Percentiles rank a stretch among this genome's conserved stretches.
These are phyloP conservation scores for Diploptera punctata DNA, from an alignment of 2,888 invertebrate genomes.

Conservation along the genomic window DNA sequence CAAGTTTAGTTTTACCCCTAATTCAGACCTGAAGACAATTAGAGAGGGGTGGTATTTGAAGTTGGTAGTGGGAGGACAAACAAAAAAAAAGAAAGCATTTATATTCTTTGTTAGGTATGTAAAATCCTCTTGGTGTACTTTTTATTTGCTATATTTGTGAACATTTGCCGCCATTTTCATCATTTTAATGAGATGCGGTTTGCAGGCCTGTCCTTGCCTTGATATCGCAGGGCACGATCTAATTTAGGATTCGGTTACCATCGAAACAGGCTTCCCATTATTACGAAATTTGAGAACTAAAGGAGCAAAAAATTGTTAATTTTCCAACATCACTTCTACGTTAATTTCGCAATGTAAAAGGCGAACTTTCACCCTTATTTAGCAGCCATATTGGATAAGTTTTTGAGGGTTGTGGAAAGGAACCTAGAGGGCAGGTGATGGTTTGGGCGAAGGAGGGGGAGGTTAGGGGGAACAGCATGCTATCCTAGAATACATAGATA, in stretches of 20 bases:
- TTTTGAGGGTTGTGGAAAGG: constrained; percentile 34
- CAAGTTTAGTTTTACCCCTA: too few relatives aligned
- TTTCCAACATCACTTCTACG: constrained; percentile 30
- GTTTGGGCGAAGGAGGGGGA: constrained; percentile 10
- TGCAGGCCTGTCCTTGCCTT: constrained; percentile 5
- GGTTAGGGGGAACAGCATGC: constrained; percentile 1
- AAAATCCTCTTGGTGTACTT: neutral
- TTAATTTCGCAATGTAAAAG: constrained; percentile 27
- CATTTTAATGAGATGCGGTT: constrained; percentile 30
- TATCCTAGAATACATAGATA: constrained; percentile 15
- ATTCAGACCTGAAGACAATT: too few relatives aligned
- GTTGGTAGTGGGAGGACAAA: too few relatives aligned
- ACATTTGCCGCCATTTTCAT: neutral
- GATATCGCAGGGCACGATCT: constrained; percentile 9
- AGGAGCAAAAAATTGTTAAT: constrained; percentile 22
- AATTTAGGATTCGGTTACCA: constrained; percentile 29
- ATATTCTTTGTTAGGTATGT: neutral
- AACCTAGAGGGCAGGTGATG: constrained; percentile 21
- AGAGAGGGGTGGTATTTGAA: too few relatives aligned
- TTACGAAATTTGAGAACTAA: constrained; percentile 24
- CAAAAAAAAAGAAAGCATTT: too few relatives aligned
- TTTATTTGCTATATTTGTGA: neutral
- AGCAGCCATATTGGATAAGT: constrained; percentile 40
- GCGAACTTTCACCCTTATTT: constrained; percentile 29
- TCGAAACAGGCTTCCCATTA: constrained; percentile 30